phyloP scores from a whole-genome alignment of 2,797 vertebrate genomes.

The Merluccius polli region DNA sequence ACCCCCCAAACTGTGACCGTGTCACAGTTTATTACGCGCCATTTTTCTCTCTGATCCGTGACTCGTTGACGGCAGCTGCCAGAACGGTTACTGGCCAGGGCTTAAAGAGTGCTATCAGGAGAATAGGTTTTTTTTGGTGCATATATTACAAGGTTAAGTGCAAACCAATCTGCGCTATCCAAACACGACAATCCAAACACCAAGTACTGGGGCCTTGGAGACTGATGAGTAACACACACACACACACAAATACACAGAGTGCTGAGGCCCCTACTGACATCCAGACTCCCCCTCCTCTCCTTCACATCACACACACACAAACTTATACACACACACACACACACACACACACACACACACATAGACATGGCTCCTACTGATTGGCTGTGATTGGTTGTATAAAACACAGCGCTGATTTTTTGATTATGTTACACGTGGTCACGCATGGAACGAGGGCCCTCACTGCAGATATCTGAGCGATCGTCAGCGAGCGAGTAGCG shows the following conservation, averaged over 20 bases:
- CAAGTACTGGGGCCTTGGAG: slow-evolving; percentile 55
- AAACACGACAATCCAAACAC: slow-evolving; percentile 81
- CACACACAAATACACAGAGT: slow-evolving; percentile 21
- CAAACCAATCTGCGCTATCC: slow-evolving; percentile 81
- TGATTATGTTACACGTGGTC: slow-evolving; percentile 76
- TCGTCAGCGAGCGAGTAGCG: slow-evolving; percentile 13
- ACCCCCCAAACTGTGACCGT: slow-evolving; percentile 45
- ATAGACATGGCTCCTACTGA: slow-evolving; percentile 58
- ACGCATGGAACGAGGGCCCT: slow-evolving; percentile 56
- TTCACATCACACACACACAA: slow-evolving; percentile 30
- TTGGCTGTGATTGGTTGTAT: slow-evolving; percentile 79
- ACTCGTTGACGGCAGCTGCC: slow-evolving; percentile 72
- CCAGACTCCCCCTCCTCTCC: slow-evolving; percentile 16
- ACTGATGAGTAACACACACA: slow-evolving; percentile 66
- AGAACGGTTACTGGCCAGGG: slow-evolving; percentile 64
- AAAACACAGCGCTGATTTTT: slow-evolving; percentile 75
- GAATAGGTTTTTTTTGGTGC: slow-evolving; percentile 70
- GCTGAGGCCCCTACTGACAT: slow-evolving; percentile 42
- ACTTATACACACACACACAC: slow-evolving; percentile 16
- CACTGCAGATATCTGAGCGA: slow-evolving; percentile 55
- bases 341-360: slow-evolving; percentile 13
- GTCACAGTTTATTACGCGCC: slow-evolving; percentile 73
- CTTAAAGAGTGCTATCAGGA: slow-evolving; percentile 69
- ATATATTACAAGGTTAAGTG: slow-evolving; percentile 84
- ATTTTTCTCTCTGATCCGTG: slow-evolving; percentile 55